A percentile compares a stretch with the other conserved stretches of the same genome.
Conservation (phyloP, 2,888 invertebrate genomes). For the Zygaena filipendulae region DNA sequence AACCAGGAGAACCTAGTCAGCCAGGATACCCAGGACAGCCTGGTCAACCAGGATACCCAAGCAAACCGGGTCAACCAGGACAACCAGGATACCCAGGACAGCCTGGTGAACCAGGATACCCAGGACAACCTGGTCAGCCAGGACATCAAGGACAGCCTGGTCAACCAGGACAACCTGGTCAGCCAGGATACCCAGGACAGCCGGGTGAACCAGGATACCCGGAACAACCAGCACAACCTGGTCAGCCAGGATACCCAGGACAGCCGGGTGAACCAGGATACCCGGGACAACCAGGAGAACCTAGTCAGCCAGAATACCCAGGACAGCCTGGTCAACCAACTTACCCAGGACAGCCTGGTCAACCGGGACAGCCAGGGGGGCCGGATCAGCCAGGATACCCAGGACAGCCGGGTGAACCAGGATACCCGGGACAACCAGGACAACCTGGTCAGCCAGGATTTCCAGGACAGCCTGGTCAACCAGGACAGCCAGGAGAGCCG, state of each 20-base stretch:
- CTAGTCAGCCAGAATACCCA: constrained; percentile 15
- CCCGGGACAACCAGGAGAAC: constrained; percentile 15
- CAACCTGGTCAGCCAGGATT: constrained; percentile 9
- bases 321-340: constrained; percentile 17
- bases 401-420: constrained; percentile 16
- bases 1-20: constrained; percentile 19
- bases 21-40: constrained; percentile 21
- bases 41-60: constrained; percentile 17
- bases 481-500: constrained; percentile 8
- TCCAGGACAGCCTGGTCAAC: constrained; percentile 1
- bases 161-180: constrained; percentile 14
- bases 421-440: constrained; percentile 14
- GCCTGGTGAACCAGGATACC: constrained; percentile 15
- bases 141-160: constrained; percentile 14
- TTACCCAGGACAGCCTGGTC: constrained; percentile 10
- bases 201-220: constrained; percentile 20
- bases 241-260: constrained; percentile 11
- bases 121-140: constrained; percentile 12
- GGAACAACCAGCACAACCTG: constrained; percentile 16
- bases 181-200: constrained; percentile 14
- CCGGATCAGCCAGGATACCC: constrained; percentile 15
- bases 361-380: constrained; percentile 19
- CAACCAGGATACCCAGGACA: constrained; percentile 16
- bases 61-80: constrained; percentile 19
- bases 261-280: constrained; percentile 14